These are phyloP conservation scores for Mesochorus sp. DNA, from an alignment of 2,888 invertebrate species.

Conservation along the genomic window DNA sequence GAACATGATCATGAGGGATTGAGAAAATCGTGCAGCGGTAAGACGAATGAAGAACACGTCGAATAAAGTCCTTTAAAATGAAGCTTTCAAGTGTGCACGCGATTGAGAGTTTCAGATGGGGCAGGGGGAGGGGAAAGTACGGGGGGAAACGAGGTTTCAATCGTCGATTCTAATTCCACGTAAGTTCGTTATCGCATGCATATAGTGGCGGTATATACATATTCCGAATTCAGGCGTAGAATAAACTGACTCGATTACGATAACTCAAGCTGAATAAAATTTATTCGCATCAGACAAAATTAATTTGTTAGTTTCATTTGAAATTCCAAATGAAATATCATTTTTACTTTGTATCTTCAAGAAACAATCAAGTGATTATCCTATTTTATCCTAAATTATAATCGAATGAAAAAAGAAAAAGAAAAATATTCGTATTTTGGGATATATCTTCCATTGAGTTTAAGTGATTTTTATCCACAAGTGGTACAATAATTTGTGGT, in stretches of 20 bases:
- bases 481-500: background rate
- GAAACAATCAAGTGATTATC: no score
- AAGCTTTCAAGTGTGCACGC: conserved; percentile 54
- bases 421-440: no score
- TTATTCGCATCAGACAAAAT: background rate
- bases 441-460: no score
- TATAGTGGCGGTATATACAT: background rate
- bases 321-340: background rate
- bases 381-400: no score
- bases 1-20: conserved; percentile 2
- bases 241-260: background rate
- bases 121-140: conserved; percentile 21
- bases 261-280: background rate
- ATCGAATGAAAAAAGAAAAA: no score
- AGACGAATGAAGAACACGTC: conserved; percentile 45
- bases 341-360: background rate
- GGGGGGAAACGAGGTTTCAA: background rate
- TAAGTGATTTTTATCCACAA: no score
- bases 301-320: background rate
- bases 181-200: background rate
- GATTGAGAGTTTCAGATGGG: conserved; percentile 50
- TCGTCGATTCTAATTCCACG: background rate
- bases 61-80: conserved; percentile 44
- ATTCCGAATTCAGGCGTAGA: background rate
- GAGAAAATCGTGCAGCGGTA: conserved; percentile 34